Base-by-base conservation (phyloP, 2,113 vertebrate species). In the Ceyx margarethae region DNA sequence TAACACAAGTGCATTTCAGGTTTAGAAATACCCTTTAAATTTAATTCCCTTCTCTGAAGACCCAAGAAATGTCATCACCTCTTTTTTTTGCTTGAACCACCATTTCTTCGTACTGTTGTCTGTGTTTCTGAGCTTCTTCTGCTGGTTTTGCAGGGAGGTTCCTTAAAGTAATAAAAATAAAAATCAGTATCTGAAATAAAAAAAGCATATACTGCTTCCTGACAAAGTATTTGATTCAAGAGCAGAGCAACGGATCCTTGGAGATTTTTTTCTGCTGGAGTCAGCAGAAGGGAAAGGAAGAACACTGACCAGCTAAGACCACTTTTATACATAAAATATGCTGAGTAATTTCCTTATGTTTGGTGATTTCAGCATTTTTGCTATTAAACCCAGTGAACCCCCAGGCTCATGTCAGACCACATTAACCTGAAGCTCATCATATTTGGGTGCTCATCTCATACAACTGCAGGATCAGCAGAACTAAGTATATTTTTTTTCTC, bases 131-230 rank as follows among this genome's bases (percentile, higher is more conserved):
- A 21, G 99, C 98, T 96, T 99, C 99, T 82, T 99, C 99, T 6
- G 98, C 98, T 60, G 99, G 98, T 93, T 99, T 99, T 67, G 99
- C 99, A n/a, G 99, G 99, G 84, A 99, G 98, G 85, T 99, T 99
- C 85, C 99, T 99, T 95, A 23, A 97, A 23, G 80, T 40, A 9
- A 35, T 31, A 81, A 56, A 50, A 35, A 26, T 57, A 31, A 29
- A 81, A 61, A 14, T 42, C 62, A 65, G 13, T 23, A 89, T 13
- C 62, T 86, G 35, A 60, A 71, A 48, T 51, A 51, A 79, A 89
- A 58, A 76, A 2, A 51, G 56, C 26, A 56, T 20, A 85, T 16
- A 33, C 71, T 50, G 23, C 31, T 57, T 77, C 67, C 69, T 87
- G 68, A 83, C 68, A 91, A 95, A 95, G 92, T 61, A 90, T 40